These are phyloP conservation scores for Eupithecia centaureata DNA, from an alignment of 2,888 invertebrate genomes.

Conservation along the genomic window DNA sequence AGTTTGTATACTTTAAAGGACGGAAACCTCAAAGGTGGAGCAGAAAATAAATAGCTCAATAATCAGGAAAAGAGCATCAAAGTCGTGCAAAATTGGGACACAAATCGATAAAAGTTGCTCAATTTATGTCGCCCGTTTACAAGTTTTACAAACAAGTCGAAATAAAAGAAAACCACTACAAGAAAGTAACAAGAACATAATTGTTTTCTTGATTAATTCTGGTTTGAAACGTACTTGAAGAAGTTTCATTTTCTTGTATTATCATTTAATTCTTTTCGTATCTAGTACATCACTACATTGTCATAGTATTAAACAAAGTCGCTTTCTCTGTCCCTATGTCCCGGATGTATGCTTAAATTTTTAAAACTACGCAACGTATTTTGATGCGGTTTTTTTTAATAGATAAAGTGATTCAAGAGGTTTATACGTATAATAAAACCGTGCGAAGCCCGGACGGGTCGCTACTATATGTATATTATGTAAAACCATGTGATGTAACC, in stretches of 20 bases:
- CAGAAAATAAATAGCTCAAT: background rate
- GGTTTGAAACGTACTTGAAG: constrained; percentile 31
- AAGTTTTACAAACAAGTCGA: constrained; percentile 35
- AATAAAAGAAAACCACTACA: constrained; percentile 53
- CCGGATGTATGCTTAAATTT: too few relatives aligned
- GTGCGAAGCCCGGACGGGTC: too few relatives aligned
- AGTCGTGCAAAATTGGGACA: background rate
- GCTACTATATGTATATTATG: too few relatives aligned
- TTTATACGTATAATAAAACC: too few relatives aligned
- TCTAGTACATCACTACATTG: too few relatives aligned
- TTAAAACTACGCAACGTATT: too few relatives aligned
- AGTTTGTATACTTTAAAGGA: background rate
- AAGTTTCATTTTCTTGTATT: constrained; percentile 39
- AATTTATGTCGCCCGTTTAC: constrained; percentile 25
- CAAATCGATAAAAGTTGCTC: constrained; percentile 5
- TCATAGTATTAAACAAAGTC: too few relatives aligned
- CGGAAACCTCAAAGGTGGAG: background rate
- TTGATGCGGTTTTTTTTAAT: too few relatives aligned
- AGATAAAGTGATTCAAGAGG: too few relatives aligned
- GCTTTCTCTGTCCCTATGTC: too few relatives aligned
- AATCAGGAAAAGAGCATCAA: background rate
- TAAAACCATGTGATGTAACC: too few relatives aligned
- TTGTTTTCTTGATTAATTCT: constrained; percentile 77
- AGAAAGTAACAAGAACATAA: constrained; percentile 64
- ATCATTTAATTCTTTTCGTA: constrained; percentile 39